Evolutionary conservation across 1,140 invertebrate genomes (phyloP), one percentile per base, ranked within the genome.

Genomic region (Atopsyche davidsoni): DNA sequence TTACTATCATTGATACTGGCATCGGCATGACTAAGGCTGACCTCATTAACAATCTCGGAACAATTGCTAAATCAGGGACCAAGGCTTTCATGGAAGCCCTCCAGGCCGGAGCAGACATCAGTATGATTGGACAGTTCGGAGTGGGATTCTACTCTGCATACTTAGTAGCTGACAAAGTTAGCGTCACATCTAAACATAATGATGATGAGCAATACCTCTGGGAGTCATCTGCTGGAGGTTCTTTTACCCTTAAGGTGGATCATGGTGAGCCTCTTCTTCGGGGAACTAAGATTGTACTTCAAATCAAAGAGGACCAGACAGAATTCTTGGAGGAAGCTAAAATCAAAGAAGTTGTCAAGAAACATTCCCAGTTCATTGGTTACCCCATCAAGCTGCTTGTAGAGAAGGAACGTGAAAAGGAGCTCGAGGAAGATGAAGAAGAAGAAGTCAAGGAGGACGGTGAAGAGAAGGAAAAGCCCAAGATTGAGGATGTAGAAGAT

Each of bases 321-420:
- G 89, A 92, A 59, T 92, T 88, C 64, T 63, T 87, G 13, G 89
- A 96, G 65, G 92, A 96, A 64, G 75, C 78, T 42, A 86, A 87
- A 60, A 83, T 96, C 54, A 94, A 93, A 67, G 89, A 94, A 60
- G 84, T 96, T 16, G 88, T 96, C 2, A 95, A 94, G 77, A 96
- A 96, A 62, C 91, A 96, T 71, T 92, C 88, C 4, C 91, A 96
- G 70, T 96, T 96, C 65, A 96, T 96, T 73, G 90, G 90, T 21
- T 96, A 95, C 66, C 92, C 93, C 11, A 96, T 96, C 65, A 91
- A 92, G 64, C 72, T 96, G 39, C 57, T 88, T 3, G 86, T 91
- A 1, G 83, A 92, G 65, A 92, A 91, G 65, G 87, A 91, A 65
- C 79, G 89, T 36, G 86, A 94, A 59, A 92, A 95, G 77, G 90